Conservation (phyloP, 2,113 vertebrate species). For the Upupa epops region DNA sequence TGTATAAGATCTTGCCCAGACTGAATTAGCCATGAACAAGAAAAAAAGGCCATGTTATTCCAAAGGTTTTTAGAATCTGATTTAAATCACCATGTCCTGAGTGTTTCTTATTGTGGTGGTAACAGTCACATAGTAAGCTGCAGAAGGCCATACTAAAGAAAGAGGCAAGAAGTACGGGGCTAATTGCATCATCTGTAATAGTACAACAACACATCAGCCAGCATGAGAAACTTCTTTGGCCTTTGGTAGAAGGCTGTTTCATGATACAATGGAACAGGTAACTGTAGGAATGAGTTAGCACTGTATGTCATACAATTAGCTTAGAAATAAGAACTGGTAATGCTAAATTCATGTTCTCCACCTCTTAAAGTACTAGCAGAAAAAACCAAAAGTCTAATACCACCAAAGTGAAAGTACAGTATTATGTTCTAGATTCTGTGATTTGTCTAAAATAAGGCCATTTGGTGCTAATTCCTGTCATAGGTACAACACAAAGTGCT, state of each 20-base stretch:
- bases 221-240: not conserved
- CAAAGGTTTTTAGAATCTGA: not conserved
- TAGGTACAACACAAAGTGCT: constrained; percentile 9
- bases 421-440: not conserved
- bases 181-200: not conserved
- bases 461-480: constrained; percentile 20
- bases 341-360: not conserved
- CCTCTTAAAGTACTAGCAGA: constrained; percentile 7
- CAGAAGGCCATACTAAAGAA: not conserved
- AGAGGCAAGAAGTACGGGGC: not conserved
- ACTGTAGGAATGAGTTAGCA: not conserved
- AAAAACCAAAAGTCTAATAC: not conserved
- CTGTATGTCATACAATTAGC: not conserved
- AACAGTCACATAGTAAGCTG: not conserved
- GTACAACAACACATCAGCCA: not conserved
- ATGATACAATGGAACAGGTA: not conserved
- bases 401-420: not conserved
- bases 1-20: not conserved
- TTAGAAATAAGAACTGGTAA: not conserved
- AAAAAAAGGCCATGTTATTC: not conserved
- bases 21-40: not conserved
- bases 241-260: not conserved
- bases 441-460: constrained; percentile 9
- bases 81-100: not conserved
- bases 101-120: not conserved